Percentiles rank a stretch among this genome's conserved stretches.
These are phyloP conservation scores for Euleptes europaea DNA, from an alignment of 2,113 vertebrate genomes.

Conservation along the genomic window DNA sequence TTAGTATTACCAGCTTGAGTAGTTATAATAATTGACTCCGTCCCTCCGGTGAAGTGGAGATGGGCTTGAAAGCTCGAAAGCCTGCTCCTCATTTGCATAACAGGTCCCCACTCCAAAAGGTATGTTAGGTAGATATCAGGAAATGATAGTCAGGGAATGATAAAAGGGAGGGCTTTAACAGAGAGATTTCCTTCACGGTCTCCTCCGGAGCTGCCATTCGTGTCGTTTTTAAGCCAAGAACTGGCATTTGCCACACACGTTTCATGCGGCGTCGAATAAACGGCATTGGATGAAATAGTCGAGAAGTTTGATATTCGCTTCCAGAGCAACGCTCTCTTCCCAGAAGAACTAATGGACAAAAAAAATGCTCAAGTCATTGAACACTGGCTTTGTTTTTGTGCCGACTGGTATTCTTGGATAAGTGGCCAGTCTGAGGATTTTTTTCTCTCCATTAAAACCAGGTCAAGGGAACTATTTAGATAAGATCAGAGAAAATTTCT, in stretches of 20 bases:
- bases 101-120: not conserved
- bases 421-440: not conserved
- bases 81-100: not conserved
- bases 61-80: not conserved
- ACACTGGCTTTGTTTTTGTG: not conserved
- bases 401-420: not conserved
- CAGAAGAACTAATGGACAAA: too few species aligned
- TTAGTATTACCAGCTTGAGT: slow-evolving; percentile 34
- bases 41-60: slow-evolving; percentile 20
- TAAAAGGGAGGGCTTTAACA: not conserved
- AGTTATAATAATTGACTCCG: slow-evolving; percentile 40
- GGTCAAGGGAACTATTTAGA: not conserved
- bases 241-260: not conserved
- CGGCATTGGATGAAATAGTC: not conserved
- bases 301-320: not conserved
- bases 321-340: too few species aligned
- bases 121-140: not conserved
- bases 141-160: not conserved
- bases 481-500: not conserved
- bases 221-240: not conserved
- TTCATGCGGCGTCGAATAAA: not conserved
- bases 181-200: not conserved
- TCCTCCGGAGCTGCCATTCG: not conserved
- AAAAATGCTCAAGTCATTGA: not conserved
- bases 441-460: not conserved